Evolutionary conservation across 1,140 invertebrate species (phyloP).

Genomic region (Oryctes rhinoceros): DNA sequence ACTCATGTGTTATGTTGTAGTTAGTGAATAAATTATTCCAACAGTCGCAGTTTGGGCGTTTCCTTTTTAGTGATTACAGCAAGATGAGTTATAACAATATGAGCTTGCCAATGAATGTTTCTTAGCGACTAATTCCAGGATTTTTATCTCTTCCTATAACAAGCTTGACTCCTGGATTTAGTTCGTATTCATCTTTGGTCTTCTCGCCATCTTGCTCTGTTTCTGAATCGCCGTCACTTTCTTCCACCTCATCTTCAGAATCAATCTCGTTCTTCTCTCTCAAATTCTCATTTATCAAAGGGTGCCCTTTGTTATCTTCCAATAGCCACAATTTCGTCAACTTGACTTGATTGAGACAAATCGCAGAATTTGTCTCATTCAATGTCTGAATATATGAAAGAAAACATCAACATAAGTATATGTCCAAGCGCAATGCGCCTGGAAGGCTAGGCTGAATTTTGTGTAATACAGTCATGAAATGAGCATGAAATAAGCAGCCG

Average conservation of each 20-base stretch:
- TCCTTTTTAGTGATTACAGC: no score
- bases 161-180: neutral
- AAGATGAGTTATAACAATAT: neutral
- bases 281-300: constrained; percentile 37
- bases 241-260: constrained; percentile 41
- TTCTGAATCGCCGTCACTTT: constrained; percentile 40
- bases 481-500: no score
- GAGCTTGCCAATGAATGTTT: neutral
- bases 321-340: neutral
- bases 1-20: no score
- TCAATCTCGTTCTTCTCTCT: constrained; percentile 38
- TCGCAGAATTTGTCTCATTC: no score
- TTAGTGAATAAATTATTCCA: no score
- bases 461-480: no score
- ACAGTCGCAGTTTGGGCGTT: no score
- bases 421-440: no score
- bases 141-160: constrained; percentile 40
- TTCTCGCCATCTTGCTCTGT: constrained; percentile 33
- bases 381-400: no score
- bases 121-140: neutral
- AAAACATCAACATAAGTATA: no score
- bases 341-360: neutral
- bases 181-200: constrained; percentile 20
- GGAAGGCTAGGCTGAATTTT: no score
- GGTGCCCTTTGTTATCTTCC: constrained; percentile 10